phyloP scores from a whole-genome alignment of 1,140 invertebrate species.

The Phortica variegata region DNA sequence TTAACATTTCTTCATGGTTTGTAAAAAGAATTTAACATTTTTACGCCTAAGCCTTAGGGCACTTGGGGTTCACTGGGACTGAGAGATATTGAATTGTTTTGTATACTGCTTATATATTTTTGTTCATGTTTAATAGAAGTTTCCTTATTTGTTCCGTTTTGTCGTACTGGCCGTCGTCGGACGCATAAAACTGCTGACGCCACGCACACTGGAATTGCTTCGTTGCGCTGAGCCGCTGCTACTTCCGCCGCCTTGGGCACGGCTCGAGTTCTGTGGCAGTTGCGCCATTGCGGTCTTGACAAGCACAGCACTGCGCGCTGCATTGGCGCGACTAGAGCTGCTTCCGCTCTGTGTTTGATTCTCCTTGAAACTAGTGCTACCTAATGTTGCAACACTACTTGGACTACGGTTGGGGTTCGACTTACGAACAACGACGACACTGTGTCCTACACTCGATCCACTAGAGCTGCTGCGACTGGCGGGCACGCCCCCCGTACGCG shows the following conservation, averaged over 20 bases:
- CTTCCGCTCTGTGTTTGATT: conserved; percentile 24
- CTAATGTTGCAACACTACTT: conserved; percentile 18
- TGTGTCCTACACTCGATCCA: conserved; percentile 63
- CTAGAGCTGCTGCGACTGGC: conserved; percentile 72
- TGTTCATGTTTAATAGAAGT: not conserved
- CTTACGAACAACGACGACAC: conserved; percentile 42
- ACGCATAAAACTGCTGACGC: conserved; percentile 62
- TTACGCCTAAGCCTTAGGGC: conserved; percentile 9
- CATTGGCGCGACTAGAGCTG: conserved; percentile 23
- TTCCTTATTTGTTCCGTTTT: conserved; percentile 56
- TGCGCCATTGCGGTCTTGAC: conserved; percentile 39
- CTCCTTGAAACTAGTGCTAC: conserved; percentile 49
- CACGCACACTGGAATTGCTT: conserved; percentile 36
- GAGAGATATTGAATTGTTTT: not conserved
- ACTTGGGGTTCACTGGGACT: conserved; percentile 42
- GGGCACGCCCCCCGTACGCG: conserved; percentile 59
- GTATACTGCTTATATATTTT: conserved; percentile 7
- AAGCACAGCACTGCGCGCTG: conserved; percentile 44
- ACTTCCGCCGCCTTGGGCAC: conserved; percentile 11
- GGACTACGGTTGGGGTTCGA: conserved; percentile 12
- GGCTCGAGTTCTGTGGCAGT: not conserved
- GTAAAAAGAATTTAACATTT: too few species aligned
- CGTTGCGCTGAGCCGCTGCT: conserved; percentile 21
- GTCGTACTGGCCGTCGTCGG: conserved; percentile 58
- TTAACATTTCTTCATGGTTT: too few species aligned